These are phyloP conservation scores for Notolabrus celidotus DNA, from an alignment of 2,797 vertebrate species.

Conservation along the genomic window DNA sequence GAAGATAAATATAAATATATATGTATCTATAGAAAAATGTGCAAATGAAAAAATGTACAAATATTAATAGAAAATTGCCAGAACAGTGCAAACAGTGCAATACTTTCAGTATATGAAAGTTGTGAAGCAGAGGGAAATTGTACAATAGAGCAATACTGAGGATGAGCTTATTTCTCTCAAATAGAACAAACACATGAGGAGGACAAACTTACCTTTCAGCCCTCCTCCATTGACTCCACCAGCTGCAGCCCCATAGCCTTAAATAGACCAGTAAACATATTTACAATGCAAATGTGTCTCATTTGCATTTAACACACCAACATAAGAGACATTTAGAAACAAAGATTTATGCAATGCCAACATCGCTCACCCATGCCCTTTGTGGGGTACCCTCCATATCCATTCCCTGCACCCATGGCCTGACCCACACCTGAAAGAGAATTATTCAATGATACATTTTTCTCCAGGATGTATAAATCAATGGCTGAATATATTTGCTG, in stretches of 20 bases:
- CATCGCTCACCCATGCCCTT: constrained; percentile 71
- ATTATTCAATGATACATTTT: neutral
- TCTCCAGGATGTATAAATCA: neutral
- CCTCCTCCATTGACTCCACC: constrained; percentile 42
- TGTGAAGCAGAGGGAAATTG: too few species aligned
- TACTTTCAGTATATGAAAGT: too few species aligned
- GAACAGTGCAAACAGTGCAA: too few species aligned
- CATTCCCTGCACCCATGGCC: constrained; percentile 54
- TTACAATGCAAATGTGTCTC: neutral
- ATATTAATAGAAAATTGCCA: too few species aligned
- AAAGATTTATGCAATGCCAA: neutral
- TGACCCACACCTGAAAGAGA: constrained; percentile 64
- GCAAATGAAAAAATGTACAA: too few species aligned
- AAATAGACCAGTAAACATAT: neutral
- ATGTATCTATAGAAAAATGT: too few species aligned
- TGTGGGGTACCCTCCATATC: constrained; percentile 56
- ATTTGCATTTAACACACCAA: neutral
- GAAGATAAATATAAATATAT: too few species aligned
- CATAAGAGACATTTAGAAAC: too few species aligned
- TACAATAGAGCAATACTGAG: too few species aligned
- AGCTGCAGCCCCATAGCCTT: constrained; percentile 62
- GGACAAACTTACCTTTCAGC: constrained; percentile 54
- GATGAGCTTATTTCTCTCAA: too few species aligned
- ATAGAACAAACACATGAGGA: neutral
- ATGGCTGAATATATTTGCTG: neutral